Conservation (phyloP, 2,888 invertebrate species). For the Netelia melanura region DNA sequence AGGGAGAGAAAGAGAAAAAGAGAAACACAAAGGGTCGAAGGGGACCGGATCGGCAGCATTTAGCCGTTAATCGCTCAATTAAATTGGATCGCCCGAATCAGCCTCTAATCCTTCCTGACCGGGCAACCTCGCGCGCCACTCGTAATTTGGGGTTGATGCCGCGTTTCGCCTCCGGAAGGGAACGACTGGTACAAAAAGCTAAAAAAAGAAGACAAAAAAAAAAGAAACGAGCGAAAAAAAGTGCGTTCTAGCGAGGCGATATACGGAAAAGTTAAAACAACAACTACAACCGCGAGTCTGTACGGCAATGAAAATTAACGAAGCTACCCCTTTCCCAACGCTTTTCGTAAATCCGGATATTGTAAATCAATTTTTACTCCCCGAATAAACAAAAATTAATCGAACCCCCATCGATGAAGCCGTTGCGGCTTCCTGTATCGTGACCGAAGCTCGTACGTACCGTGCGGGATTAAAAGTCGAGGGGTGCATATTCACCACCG, state of each 20-base stretch:
- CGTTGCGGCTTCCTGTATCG: constrained; percentile 3
- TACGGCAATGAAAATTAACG: constrained; percentile 69
- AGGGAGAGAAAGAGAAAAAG: constrained; percentile 49
- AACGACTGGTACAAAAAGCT: constrained; percentile 34
- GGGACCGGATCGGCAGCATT: constrained; percentile 75
- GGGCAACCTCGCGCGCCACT: constrained; percentile 57
- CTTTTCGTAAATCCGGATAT: constrained; percentile 54
- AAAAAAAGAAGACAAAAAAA: constrained; percentile 20
- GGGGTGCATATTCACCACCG: constrained; percentile 34
- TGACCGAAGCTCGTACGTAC: not conserved
- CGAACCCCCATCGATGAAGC: constrained; percentile 64
- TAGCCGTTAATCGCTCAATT: constrained; percentile 85
- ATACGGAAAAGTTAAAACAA: constrained; percentile 52
- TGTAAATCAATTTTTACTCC: constrained; percentile 71
- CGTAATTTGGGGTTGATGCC: constrained; percentile 65
- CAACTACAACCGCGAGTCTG: constrained; percentile 56
- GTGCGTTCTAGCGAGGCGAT: constrained; percentile 28
- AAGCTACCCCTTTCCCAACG: constrained; percentile 7
- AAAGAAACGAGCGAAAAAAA: constrained; percentile 25
- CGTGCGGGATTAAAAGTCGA: constrained; percentile 46
- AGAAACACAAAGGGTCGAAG: constrained; percentile 37
- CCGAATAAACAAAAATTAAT: constrained; percentile 69
- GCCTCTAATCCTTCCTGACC: constrained; percentile 80
- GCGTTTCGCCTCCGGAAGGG: not conserved
- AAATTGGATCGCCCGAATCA: constrained; percentile 83